Evolutionary conservation across 2,888 invertebrate genomes (phyloP).

Genomic region (Oscheius myriophilus): DNA sequence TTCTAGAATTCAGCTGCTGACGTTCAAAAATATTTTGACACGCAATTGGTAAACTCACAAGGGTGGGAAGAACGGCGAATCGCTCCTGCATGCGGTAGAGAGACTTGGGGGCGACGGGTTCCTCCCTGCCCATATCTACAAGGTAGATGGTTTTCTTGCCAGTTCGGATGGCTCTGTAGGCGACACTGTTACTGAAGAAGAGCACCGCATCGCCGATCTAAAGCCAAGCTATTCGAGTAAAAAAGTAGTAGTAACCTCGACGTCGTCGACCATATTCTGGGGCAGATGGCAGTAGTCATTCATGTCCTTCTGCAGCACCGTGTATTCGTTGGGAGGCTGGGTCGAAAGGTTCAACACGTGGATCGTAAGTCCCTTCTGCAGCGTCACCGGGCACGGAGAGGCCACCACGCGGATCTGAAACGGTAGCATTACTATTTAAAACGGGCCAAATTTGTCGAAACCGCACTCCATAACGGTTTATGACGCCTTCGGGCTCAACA

Average conservation of each 20-base stretch:
- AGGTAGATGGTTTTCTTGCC: constrained; percentile 15
- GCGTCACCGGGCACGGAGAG: constrained; percentile 16
- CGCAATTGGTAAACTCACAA: constrained; percentile 4
- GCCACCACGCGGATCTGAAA: constrained; percentile 9
- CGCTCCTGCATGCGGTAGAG: constrained; percentile 17
- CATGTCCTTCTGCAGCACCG: constrained; percentile 17
- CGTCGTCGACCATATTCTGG: neutral
- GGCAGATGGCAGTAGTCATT: constrained; percentile 14
- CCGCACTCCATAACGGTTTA: no score
- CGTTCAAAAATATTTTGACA: no score
- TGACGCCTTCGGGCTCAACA: no score
- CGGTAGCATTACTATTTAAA: no score
- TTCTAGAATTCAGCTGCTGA: no score
- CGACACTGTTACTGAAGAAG: constrained; percentile 10
- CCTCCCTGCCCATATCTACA: constrained; percentile 18
- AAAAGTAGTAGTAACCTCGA: neutral
- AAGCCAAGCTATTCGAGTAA: no score
- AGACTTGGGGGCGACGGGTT: neutral
- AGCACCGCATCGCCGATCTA: constrained; percentile 14
- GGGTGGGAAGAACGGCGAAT: constrained; percentile 17
- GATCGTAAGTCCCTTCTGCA: constrained; percentile 16
- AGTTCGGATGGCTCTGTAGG: constrained; percentile 19
- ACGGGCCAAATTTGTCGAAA: no score
- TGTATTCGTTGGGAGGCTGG: constrained; percentile 9
- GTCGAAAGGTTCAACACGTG: constrained; percentile 6